phyloP scores from a whole-genome alignment of 2,113 vertebrate genomes.

The Phalacrocorax aristotelis region DNA sequence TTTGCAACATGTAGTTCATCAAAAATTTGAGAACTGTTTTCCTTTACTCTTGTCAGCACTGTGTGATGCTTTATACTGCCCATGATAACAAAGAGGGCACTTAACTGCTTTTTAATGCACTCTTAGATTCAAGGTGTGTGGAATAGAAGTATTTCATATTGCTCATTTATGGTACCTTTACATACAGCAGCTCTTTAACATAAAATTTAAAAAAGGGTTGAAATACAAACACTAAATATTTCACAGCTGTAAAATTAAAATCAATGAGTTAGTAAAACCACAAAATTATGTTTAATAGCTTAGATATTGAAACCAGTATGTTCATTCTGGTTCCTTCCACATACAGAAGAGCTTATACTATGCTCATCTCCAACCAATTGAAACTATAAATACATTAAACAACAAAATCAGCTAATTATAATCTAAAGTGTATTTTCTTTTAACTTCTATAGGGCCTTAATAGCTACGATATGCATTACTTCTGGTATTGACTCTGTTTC shows the following conservation, averaged over 20 bases:
- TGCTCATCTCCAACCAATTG: background rate
- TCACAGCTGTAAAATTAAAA: background rate
- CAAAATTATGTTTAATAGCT: background rate
- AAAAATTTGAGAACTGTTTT: background rate
- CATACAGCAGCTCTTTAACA: background rate
- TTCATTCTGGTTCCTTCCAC: background rate
- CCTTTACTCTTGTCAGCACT: background rate
- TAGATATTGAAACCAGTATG: background rate
- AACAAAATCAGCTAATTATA: background rate
- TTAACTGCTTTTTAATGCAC: background rate
- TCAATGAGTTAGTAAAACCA: background rate
- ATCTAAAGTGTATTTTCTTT: background rate
- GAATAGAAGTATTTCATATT: background rate
- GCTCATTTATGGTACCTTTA: background rate
- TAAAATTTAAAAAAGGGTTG: background rate
- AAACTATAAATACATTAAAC: slow-evolving; percentile 12
- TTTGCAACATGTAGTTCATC: background rate
- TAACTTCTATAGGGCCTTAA: background rate
- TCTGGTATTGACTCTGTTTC: background rate
- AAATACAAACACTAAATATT: background rate
- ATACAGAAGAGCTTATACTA: background rate
- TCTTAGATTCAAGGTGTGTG: background rate
- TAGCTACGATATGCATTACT: background rate
- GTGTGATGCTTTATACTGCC: background rate
- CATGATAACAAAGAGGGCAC: background rate